Evolutionary conservation across 2,888 invertebrate species (phyloP).

Genomic region (Lysandra coridon): DNA sequence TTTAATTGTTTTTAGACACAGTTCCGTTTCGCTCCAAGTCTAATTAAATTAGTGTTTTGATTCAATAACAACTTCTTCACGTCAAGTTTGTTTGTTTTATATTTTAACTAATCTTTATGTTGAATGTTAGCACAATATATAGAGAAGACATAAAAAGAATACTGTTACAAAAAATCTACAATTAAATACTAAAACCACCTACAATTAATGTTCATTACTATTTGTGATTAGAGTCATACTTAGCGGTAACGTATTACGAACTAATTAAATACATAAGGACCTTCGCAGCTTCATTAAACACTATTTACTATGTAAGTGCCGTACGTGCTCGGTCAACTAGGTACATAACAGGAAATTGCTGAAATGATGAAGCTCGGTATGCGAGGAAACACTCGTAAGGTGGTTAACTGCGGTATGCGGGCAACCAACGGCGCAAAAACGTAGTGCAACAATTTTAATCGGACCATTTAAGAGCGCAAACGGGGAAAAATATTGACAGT

Average conservation of each 20-base stretch:
- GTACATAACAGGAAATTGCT: constrained; percentile 42
- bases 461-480: constrained; percentile 45
- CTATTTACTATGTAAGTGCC: neutral
- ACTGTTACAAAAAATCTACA: no score
- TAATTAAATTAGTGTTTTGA: constrained; percentile 31
- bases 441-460: constrained; percentile 49
- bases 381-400: constrained; percentile 44
- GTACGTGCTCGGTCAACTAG: neutral
- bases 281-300: neutral
- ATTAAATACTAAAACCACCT: no score
- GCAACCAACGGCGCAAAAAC: constrained; percentile 41
- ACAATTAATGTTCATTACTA: no score
- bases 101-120: no score
- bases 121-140: no score
- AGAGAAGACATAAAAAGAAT: no score
- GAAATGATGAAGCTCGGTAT: constrained; percentile 39
- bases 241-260: neutral
- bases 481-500: constrained; percentile 26
- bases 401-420: constrained; percentile 43
- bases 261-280: neutral
- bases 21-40: constrained; percentile 31
- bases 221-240: no score
- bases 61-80: neutral
- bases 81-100: neutral
- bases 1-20: constrained; percentile 67